Conservation (phyloP, 2,797 vertebrate genomes). For the Pangasius macronema region DNA sequence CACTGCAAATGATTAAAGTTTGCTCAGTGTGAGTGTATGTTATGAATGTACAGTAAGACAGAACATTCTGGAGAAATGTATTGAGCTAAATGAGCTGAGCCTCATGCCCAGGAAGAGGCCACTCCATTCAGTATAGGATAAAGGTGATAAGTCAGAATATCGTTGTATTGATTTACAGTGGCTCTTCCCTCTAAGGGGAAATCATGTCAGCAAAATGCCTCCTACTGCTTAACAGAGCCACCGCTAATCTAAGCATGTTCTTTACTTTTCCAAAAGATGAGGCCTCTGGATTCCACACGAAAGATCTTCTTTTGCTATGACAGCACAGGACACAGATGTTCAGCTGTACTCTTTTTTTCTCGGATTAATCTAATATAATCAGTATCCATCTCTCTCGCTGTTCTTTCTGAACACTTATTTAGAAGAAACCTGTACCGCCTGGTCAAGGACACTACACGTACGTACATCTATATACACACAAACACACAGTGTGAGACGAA, state of each 20-base stretch:
- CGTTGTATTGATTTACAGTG: not conserved
- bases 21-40: not conserved
- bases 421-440: too few relatives aligned
- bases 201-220: not conserved
- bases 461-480: too few relatives aligned
- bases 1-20: not conserved
- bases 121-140: not conserved
- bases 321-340: slow-evolving; percentile 59
- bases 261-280: slow-evolving; percentile 1
- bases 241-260: not conserved
- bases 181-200: not conserved
- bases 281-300: slow-evolving; percentile 54
- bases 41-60: not conserved
- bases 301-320: slow-evolving; percentile 53
- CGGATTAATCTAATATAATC: slow-evolving; percentile 20
- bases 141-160: not conserved
- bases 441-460: too few relatives aligned
- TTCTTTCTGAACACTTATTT: too few relatives aligned
- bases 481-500: not conserved
- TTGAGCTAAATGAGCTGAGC: not conserved
- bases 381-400: not conserved
- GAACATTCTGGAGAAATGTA: not conserved
- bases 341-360: slow-evolving; percentile 11
- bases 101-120: not conserved
- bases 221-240: not conserved